These are phyloP conservation scores for Callimorpha dominula DNA, from an alignment of 2,888 invertebrate species.

Conservation along the genomic window DNA sequence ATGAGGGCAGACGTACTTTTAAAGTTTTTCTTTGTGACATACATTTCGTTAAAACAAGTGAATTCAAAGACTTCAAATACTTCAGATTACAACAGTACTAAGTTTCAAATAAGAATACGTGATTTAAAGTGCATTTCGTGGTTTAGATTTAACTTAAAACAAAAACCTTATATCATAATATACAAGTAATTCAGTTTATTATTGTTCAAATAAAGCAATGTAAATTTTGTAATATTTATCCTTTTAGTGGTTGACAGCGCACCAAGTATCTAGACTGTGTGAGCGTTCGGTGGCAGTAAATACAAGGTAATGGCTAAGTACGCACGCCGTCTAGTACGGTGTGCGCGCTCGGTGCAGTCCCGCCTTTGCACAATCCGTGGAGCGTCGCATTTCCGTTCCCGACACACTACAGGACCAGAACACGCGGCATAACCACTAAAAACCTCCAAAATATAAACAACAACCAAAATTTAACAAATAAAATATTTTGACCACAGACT, in stretches of 20 bases:
- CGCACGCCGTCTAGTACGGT: slow-evolving; percentile 86
- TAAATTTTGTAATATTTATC: neutral
- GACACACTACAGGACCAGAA: slow-evolving; percentile 73
- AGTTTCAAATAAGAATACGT: neutral
- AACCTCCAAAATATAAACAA: slow-evolving; percentile 78
- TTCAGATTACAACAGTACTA: neutral
- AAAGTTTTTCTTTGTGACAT: slow-evolving; percentile 3
- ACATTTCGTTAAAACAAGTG: neutral
- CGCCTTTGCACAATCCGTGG: slow-evolving; percentile 86
- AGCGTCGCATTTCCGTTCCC: slow-evolving; percentile 83
- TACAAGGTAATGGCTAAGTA: slow-evolving; percentile 87
- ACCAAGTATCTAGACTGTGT: slow-evolving; percentile 73
- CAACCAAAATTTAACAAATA: slow-evolving; percentile 56
- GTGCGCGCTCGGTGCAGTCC: slow-evolving; percentile 86
- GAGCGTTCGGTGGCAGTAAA: slow-evolving; percentile 80
- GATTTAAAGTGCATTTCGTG: neutral
- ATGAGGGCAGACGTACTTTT: slow-evolving; percentile 21
- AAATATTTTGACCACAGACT: slow-evolving; percentile 77
- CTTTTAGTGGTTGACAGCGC: slow-evolving; percentile 8
- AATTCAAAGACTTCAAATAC: neutral
- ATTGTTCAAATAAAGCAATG: neutral
- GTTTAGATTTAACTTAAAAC: neutral
- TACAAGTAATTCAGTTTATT: neutral
- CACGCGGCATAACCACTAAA: slow-evolving; percentile 82
- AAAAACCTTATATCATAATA: neutral